Conservation (phyloP, 2,797 vertebrate species). For the Chromis chromis region DNA sequence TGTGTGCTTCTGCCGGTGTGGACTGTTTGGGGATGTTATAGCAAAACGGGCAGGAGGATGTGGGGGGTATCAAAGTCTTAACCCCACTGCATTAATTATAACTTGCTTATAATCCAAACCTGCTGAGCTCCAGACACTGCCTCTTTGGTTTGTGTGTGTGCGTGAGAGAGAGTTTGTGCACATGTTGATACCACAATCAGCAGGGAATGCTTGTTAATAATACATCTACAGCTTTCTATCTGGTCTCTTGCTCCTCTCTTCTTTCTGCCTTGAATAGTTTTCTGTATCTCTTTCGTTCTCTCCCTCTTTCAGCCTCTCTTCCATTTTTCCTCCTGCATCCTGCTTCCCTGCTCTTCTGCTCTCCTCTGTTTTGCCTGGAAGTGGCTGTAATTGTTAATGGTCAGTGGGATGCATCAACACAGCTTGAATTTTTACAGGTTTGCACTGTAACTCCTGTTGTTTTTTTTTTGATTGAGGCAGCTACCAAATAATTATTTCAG, state of each 20-base stretch:
- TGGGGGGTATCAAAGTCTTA: constrained; percentile 85
- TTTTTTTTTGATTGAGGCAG: constrained; percentile 5
- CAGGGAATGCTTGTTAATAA: constrained; percentile 77
- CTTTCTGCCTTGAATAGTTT: constrained; percentile 40
- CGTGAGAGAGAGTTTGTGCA: constrained; percentile 28
- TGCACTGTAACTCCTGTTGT: not conserved
- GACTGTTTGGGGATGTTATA: constrained; percentile 61
- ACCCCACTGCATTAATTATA: constrained; percentile 85
- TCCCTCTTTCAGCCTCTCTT: not conserved
- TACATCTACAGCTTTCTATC: constrained; percentile 67
- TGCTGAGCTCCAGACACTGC: constrained; percentile 71
- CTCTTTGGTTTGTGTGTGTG: constrained; percentile 48
- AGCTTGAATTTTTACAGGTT: constrained; percentile 27
- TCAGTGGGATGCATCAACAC: constrained; percentile 27
- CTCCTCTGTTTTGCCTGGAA: constrained; percentile 37
- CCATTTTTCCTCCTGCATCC: not conserved
- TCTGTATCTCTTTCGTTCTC: not conserved
- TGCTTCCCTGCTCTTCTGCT: constrained; percentile 2
- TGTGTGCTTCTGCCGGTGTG: constrained; percentile 34
- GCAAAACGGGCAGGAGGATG: constrained; percentile 26
- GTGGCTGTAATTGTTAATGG: constrained; percentile 37
- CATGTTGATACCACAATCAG: constrained; percentile 65
- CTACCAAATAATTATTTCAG: not conserved
- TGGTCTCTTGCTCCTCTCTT: constrained; percentile 34
- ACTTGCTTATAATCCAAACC: constrained; percentile 83